Conservation (phyloP, 92 coral and sea anemone species). For the Scolanthus callimorphus region DNA sequence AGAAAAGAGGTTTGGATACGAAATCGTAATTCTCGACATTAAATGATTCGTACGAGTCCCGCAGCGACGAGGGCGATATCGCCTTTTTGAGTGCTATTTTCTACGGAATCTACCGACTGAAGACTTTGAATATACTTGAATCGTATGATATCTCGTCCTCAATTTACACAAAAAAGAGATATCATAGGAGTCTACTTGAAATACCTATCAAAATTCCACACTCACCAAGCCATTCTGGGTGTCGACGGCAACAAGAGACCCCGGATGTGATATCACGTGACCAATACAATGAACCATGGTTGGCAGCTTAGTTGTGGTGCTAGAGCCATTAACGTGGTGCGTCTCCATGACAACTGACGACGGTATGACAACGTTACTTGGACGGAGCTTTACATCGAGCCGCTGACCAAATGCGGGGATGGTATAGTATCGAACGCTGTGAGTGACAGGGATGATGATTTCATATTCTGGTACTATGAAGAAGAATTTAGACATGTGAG, state of each 20-base stretch:
- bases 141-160: too few species aligned
- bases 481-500: not conserved
- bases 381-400: constrained; percentile 54
- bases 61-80: too few species aligned
- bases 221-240: too few species aligned
- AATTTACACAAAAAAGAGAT: too few species aligned
- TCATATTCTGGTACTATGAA: not conserved
- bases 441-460: constrained; percentile 6
- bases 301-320: constrained; percentile 23
- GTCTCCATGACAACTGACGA: constrained; percentile 59
- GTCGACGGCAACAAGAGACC: constrained; percentile 75
- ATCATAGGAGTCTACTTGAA: too few species aligned
- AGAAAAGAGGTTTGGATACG: too few species aligned
- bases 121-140: too few species aligned
- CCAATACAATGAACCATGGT: constrained; percentile 54
- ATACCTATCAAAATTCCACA: too few species aligned
- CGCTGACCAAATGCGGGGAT: constrained; percentile 51
- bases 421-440: constrained; percentile 47
- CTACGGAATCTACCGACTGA: too few species aligned
- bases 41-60: too few species aligned
- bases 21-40: too few species aligned
- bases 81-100: too few species aligned
- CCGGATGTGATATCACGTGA: constrained; percentile 80
- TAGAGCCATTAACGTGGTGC: constrained; percentile 58
- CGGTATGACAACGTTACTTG: constrained; percentile 27